Evolutionary conservation across 2,797 vertebrate genomes (phyloP).

Genomic region (Liasis olivaceus): DNA sequence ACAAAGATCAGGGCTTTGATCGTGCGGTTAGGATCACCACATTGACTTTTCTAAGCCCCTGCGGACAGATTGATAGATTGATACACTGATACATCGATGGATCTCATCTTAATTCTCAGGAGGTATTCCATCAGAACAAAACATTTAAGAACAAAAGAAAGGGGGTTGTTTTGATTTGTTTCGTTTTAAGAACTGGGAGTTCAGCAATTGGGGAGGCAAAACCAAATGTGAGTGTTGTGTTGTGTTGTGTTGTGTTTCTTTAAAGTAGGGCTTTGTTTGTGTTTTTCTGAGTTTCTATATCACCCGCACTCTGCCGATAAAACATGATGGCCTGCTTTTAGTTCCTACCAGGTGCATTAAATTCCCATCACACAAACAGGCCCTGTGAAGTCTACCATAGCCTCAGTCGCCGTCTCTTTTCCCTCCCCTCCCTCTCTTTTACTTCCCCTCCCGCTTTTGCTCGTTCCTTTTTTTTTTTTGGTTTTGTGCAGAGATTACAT

Average conservation of each 20-base stretch:
- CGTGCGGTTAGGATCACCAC: too few species aligned
- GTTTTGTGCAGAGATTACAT: slow-evolving; percentile 58
- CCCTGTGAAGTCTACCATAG: slow-evolving; percentile 60
- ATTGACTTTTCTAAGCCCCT: too few species aligned
- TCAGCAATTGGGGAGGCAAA: slow-evolving; percentile 15
- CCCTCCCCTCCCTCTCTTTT: neutral
- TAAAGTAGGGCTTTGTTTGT: slow-evolving; percentile 49
- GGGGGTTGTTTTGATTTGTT: neutral
- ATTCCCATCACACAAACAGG: slow-evolving; percentile 63
- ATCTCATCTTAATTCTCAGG: too few species aligned
- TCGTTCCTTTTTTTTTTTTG: neutral
- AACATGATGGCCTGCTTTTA: slow-evolving; percentile 68
- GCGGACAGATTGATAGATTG: too few species aligned
- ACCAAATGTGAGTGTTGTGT: rapidly evolving
- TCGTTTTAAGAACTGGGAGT: slow-evolving; percentile 27
- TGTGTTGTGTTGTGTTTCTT: slow-evolving; percentile 22
- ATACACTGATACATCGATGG: neutral
- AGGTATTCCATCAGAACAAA: neutral
- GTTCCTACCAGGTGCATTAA: slow-evolving; percentile 68
- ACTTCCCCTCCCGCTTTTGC: too few species aligned
- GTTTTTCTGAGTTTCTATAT: slow-evolving; percentile 63
- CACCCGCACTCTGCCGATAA: slow-evolving; percentile 60
- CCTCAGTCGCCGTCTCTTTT: slow-evolving; percentile 12
- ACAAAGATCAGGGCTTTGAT: too few species aligned
- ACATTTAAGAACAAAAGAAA: slow-evolving; percentile 19